Evolutionary conservation across 2,797 vertebrate genomes (phyloP), one percentile per base, ranked within the genome.

Genomic region (Eulemur coronatus): DNA sequence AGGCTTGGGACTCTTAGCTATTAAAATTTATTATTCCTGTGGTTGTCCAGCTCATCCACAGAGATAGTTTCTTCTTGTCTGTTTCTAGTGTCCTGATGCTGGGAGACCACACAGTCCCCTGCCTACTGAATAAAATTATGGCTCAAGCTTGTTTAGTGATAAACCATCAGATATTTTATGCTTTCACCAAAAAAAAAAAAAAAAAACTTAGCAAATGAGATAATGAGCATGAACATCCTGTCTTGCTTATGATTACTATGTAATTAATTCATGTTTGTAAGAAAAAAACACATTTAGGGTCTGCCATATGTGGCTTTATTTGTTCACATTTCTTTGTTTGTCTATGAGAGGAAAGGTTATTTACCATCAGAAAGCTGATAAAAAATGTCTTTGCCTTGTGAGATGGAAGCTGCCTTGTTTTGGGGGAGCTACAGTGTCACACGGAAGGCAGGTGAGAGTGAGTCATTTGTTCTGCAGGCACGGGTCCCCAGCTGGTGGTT

Each of bases 201-300:
- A 57, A 57, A 57, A 33, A 46, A 67, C 4, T 52, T 55, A 69
- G 43, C 22, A 61, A 87, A 65, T 67, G 61, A 46, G 63, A 63
- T 52, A 92, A 86, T 86, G 41, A 20, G 43, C 46, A 4, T 43
- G 67, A 65, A 18, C 41, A 33, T 26, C 1, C 2, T 59, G 38
- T 67, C 63, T 94, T n/a, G 82, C 46, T 86, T 86, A 38, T 35
- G 30, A 86, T 22, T 43, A 57, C 72, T 86, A 7, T 5, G 15
- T 92, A 80, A 89, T 95, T 96, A 85, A 90, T 90, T 89, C 48
- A 75, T 67, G 55, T 89, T 48, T 80, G 35, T 38, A 63, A 88
- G 82, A 17, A 33, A 70, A 75, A 75, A 67, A 43, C 46, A 46
- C 43, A 20, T n/a, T 59, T 8, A 57, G 61, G 33, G 46, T 22